These are phyloP conservation scores for Spisula subtruncata DNA, from an alignment of 2,888 invertebrate species.

Conservation along the genomic window DNA sequence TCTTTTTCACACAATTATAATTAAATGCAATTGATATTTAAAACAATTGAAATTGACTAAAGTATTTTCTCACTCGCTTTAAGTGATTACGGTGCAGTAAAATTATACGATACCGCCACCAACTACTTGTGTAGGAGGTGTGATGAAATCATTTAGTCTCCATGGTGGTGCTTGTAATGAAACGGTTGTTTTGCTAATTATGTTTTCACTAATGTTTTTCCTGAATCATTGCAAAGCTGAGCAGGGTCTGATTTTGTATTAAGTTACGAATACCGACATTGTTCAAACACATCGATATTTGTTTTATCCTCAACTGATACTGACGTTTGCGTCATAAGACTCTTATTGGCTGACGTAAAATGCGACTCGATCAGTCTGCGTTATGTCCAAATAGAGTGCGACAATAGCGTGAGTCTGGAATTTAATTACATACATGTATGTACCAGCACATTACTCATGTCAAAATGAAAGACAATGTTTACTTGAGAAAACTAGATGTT, in stretches of 20 bases:
- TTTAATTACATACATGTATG: too few species aligned
- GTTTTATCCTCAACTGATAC: too few species aligned
- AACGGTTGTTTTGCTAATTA: not conserved
- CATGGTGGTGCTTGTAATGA: not conserved
- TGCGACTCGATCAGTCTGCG: too few species aligned
- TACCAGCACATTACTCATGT: too few species aligned
- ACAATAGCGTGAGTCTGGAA: too few species aligned
- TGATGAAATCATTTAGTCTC: not conserved
- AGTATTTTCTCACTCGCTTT: not conserved
- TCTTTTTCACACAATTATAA: not conserved
- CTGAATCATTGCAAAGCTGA: too few species aligned
- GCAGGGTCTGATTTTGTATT: not conserved
- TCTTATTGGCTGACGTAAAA: too few species aligned
- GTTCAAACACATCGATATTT: not conserved
- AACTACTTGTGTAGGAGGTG: not conserved
- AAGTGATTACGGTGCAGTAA: not conserved
- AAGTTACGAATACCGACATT: not conserved
- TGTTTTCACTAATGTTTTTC: not conserved
- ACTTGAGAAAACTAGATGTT: too few species aligned
- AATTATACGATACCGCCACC: not conserved
- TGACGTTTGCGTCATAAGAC: too few species aligned
- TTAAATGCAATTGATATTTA: not conserved
- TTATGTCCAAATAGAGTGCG: too few species aligned
- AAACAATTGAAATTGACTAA: not conserved
- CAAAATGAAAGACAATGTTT: too few species aligned